Evolutionary conservation across 2,113 vertebrate genomes (phyloP).

Genomic region (Bettongia penicillata): DNA sequence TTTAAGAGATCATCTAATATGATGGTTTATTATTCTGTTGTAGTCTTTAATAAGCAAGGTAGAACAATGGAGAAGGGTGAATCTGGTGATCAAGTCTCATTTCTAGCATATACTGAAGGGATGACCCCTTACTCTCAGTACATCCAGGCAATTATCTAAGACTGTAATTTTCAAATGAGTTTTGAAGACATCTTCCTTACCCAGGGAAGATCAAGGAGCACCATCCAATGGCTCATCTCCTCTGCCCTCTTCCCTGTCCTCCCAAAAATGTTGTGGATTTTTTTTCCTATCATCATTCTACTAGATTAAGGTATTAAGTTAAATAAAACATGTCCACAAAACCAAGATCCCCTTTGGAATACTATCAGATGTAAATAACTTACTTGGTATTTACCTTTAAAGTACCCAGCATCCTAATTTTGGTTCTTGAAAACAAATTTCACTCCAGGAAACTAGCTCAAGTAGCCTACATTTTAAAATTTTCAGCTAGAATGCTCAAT

Average conservation of each 20-base stretch:
- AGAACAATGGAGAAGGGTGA: not conserved
- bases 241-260: not conserved
- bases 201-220: not conserved
- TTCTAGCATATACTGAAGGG: not conserved
- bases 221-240: not conserved
- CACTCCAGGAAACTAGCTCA: slow-evolving; percentile 50
- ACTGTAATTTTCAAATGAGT: not conserved
- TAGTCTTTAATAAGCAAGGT: slow-evolving; percentile 49
- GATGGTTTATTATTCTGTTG: slow-evolving; percentile 54
- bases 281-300: slow-evolving; percentile 46
- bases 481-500: slow-evolving; percentile 32
- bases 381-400: slow-evolving; percentile 70
- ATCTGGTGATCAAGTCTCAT: not conserved
- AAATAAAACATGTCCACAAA: slow-evolving; percentile 66
- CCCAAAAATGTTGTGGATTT: slow-evolving; percentile 25
- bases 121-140: not conserved
- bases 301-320: slow-evolving; percentile 72
- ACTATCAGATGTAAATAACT: slow-evolving; percentile 72
- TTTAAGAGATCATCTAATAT: slow-evolving; percentile 15
- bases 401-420: slow-evolving; percentile 63
- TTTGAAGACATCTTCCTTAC: not conserved
- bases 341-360: slow-evolving; percentile 71
- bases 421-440: slow-evolving; percentile 62
- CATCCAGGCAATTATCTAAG: not conserved
- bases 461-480: slow-evolving; percentile 16